Percentiles rank a stretch among this genome's conserved stretches.
These are phyloP conservation scores for Dryobates pubescens DNA, from an alignment of 2,797 vertebrate species.

Conservation along the genomic window DNA sequence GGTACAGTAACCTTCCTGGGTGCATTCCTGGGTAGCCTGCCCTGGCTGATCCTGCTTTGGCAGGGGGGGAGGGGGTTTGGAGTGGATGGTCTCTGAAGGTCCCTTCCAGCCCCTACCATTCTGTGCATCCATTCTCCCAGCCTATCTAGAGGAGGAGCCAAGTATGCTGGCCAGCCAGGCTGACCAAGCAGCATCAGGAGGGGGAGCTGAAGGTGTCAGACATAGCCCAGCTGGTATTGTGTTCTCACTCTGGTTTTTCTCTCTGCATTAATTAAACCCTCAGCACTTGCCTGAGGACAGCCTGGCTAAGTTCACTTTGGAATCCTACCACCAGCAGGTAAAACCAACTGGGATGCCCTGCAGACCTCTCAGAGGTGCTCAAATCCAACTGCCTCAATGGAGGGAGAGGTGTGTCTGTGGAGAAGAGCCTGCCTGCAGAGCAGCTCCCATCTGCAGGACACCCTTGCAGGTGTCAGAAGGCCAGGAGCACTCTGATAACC, in stretches of 20 bases:
- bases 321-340: background rate
- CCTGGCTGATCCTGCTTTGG: too few species aligned
- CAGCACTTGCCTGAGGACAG: background rate
- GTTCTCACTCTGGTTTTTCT: background rate
- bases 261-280: background rate
- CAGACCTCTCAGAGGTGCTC: background rate
- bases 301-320: background rate
- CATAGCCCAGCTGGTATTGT: background rate
- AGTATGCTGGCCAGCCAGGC: background rate
- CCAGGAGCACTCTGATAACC: background rate
- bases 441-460: background rate
- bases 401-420: background rate
- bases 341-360: background rate
- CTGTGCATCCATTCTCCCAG: background rate
- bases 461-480: background rate
- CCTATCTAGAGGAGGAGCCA: background rate
- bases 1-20: too few species aligned
- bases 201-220: background rate
- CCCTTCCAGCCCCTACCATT: too few species aligned
- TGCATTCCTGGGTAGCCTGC: too few species aligned
- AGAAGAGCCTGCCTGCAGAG: background rate
- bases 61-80: too few species aligned
- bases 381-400: background rate
- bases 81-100: too few species aligned
- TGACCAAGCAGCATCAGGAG: background rate